Conservation (phyloP, 2,113 vertebrate genomes). For the Coptodon bakossiorum region DNA sequence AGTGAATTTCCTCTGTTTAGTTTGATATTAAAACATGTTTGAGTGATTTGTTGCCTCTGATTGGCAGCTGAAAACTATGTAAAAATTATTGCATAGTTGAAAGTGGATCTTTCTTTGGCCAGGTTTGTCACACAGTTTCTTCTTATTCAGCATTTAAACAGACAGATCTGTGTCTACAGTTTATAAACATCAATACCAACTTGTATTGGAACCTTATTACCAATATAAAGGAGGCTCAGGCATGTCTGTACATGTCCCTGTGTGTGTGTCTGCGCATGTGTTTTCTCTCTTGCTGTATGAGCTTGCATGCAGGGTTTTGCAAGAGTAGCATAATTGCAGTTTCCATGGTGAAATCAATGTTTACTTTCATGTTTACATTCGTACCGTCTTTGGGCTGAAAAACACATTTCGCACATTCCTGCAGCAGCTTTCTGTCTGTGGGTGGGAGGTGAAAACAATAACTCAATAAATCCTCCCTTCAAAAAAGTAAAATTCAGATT, state of each 20-base stretch:
- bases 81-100: rapidly evolving
- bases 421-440: no score
- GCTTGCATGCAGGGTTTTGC: no score
- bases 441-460: no score
- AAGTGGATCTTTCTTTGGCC: rapidly evolving
- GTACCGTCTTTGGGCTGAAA: neutral
- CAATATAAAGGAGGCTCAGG: no score
- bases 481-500: no score
- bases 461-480: no score
- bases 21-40: rapidly evolving
- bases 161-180: neutral
- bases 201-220: no score
- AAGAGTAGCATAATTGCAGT: neutral
- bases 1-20: neutral
- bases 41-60: neutral
- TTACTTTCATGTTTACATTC: neutral
- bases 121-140: neutral
- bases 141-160: neutral
- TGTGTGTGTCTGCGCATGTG: no score
- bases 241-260: no score
- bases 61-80: neutral
- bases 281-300: neutral
- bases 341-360: neutral
- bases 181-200: neutral
- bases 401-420: neutral